Evolutionary conservation across 2,797 vertebrate species (phyloP).

Genomic region (Sebastes nivosus): DNA sequence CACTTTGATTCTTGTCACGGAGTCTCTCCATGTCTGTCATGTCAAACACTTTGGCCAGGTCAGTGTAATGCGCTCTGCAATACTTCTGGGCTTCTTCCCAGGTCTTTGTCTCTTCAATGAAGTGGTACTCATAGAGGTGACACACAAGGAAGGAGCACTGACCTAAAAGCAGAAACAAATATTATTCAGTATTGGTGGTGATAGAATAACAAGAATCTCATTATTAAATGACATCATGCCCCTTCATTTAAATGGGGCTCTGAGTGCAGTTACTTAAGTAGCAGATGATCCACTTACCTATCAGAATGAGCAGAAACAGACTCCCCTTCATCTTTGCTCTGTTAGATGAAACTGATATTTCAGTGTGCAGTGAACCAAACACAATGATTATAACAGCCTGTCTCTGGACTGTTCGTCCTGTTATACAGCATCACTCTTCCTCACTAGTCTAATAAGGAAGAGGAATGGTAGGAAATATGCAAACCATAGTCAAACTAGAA

Average conservation of each 20-base stretch:
- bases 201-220: not conserved
- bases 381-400: not conserved
- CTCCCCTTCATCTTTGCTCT: conserved; percentile 30
- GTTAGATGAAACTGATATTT: not conserved
- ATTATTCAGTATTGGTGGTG: not conserved
- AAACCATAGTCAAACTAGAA: not conserved
- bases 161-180: conserved; percentile 1
- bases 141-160: not conserved
- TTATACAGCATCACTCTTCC: not conserved
- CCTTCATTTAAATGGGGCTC: no score
- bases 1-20: accelerated
- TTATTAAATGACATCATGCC: no score
- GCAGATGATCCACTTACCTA: conserved; percentile 22
- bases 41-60: conserved; percentile 38
- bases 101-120: accelerated
- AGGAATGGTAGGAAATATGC: not conserved
- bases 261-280: no score
- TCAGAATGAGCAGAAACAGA: conserved; percentile 28
- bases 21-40: conserved; percentile 1
- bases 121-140: conserved; percentile 1
- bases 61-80: not conserved
- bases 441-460: not conserved
- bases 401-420: not conserved
- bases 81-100: conserved; percentile 20
- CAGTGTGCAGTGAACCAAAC: not conserved